Evolutionary conservation across 64 coral and sea anemone genomes (phyloP).

Genomic region (Dendrophyllia cribrosa): DNA sequence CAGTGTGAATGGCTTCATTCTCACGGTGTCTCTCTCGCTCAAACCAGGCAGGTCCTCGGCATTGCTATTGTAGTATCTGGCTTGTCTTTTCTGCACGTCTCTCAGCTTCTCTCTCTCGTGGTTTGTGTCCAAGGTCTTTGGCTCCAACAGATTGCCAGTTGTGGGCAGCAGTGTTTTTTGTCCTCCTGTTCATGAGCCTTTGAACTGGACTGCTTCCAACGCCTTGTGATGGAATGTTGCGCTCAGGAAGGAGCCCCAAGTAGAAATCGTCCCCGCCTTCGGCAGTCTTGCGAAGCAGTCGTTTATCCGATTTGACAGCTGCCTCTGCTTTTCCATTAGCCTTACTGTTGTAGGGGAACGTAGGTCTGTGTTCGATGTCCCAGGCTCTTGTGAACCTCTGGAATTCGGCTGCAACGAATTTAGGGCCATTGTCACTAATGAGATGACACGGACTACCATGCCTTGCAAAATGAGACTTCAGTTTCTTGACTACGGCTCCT

Average conservation of each 20-base stretch:
- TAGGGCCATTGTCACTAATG: background rate
- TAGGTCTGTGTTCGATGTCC: background rate
- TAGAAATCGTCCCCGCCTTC: background rate
- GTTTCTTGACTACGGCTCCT: background rate
- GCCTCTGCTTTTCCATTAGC: background rate
- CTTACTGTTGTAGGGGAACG: conserved; percentile 1
- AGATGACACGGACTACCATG: background rate
- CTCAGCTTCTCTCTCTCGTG: background rate
- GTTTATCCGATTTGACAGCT: too few relatives aligned
- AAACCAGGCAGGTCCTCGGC: too few relatives aligned
- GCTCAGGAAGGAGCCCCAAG: too few relatives aligned
- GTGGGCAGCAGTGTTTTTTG: background rate
- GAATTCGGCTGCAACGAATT: background rate
- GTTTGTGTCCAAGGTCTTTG: background rate
- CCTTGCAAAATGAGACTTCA: conserved; percentile 8
- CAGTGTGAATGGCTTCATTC: too few relatives aligned
- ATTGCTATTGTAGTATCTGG: too few relatives aligned
- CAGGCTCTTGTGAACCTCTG: background rate
- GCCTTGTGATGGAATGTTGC: too few relatives aligned
- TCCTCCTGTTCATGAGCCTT: conserved; percentile 40
- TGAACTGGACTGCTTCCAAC: conserved; percentile 49
- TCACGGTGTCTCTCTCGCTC: too few relatives aligned
- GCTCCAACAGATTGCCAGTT: conserved; percentile 29
- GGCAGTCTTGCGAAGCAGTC: background rate
- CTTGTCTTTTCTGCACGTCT: background rate